These are phyloP conservation scores for Pammene fasciana DNA, from an alignment of 2,888 invertebrate species.

Conservation along the genomic window DNA sequence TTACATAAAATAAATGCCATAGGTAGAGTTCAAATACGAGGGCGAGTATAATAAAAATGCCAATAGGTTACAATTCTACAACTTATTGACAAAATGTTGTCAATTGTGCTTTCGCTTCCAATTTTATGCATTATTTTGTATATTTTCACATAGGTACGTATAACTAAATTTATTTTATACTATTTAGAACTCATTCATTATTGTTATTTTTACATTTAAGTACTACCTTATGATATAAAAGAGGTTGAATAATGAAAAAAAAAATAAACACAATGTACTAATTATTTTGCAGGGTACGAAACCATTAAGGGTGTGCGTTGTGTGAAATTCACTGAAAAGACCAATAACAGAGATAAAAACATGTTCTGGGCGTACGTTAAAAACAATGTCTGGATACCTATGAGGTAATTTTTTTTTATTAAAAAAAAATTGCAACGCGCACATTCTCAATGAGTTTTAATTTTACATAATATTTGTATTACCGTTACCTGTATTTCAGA, in stretches of 20 bases:
- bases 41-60: too few relatives aligned
- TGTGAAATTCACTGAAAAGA: conserved; percentile 12
- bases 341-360: background rate
- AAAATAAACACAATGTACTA: background rate
- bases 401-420: background rate
- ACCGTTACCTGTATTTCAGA: conserved; percentile 1
- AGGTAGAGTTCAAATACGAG: too few relatives aligned
- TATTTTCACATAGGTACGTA: too few relatives aligned
- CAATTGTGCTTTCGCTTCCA: too few relatives aligned
- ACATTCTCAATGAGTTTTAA: background rate
- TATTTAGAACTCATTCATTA: too few relatives aligned
- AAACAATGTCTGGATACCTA: background rate
- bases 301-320: background rate
- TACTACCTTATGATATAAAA: too few relatives aligned
- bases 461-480: background rate
- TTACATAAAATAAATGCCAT: too few relatives aligned
- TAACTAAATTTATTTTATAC: too few relatives aligned
- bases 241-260: background rate
- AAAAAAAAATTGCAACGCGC: background rate
- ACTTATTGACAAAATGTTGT: too few relatives aligned
- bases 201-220: too few relatives aligned
- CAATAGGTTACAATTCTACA: too few relatives aligned
- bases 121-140: too few relatives aligned
- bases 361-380: background rate
- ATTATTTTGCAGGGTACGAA: background rate